phyloP scores from a whole-genome alignment of 2,797 vertebrate species.

The Neolamprologus multifasciatus region DNA sequence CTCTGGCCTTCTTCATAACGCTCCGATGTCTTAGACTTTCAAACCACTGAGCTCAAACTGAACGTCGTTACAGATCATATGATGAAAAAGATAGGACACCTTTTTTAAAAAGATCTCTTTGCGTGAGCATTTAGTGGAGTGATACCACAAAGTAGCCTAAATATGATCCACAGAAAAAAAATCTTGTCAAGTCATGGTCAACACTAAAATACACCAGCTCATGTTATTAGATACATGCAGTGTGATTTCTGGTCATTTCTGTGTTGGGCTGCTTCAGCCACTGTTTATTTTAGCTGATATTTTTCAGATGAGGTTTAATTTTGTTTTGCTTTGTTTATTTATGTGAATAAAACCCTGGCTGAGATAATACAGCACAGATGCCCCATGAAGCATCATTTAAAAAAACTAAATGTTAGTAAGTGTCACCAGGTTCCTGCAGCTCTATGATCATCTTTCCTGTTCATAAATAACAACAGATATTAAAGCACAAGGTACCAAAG shows the following conservation, averaged over 20 bases:
- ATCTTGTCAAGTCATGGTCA: not conserved
- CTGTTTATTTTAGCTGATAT: not conserved
- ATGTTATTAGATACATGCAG: accelerated
- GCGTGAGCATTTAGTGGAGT: accelerated
- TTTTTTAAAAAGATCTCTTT: too few relatives aligned
- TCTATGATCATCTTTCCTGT: not conserved
- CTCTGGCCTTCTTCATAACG: not conserved
- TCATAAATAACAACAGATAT: not conserved
- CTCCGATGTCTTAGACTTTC: not conserved
- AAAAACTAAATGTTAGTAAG: not conserved
- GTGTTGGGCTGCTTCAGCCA: not conserved
- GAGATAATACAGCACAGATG: accelerated
- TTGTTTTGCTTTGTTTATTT: not conserved
- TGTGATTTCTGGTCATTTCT: not conserved
- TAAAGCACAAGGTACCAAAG: accelerated
- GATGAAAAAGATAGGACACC: accelerated
- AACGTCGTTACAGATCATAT: accelerated
- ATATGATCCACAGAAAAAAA: not conserved
- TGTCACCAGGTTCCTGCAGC: not conserved
- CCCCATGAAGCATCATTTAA: accelerated
- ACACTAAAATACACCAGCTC: not conserved
- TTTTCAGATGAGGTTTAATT: not conserved
- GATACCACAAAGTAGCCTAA: not conserved
- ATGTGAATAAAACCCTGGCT: accelerated
- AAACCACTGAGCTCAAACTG: not conserved